These are phyloP conservation scores for Diploptera punctata DNA, from an alignment of 2,888 invertebrate genomes.

Conservation along the genomic window DNA sequence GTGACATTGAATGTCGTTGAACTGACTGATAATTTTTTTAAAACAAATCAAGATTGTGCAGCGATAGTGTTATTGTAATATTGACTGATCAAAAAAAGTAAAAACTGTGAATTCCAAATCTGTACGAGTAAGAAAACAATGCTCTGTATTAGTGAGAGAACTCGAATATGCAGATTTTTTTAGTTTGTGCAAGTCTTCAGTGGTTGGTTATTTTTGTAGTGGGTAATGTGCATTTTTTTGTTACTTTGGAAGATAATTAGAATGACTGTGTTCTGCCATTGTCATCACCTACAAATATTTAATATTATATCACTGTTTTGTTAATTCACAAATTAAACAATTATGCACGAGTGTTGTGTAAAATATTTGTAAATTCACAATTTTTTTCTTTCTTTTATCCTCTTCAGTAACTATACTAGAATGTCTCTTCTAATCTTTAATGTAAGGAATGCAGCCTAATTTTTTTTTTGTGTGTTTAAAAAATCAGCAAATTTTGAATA, in stretches of 20 bases:
- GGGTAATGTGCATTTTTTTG: slow-evolving; percentile 3
- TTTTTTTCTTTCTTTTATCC: too few relatives aligned
- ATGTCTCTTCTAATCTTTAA: too few relatives aligned
- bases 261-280: background rate
- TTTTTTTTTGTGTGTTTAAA: background rate
- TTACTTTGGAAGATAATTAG: background rate
- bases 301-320: background rate
- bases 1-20: slow-evolving; percentile 14
- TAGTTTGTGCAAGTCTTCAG: slow-evolving; percentile 5
- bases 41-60: background rate
- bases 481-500: background rate
- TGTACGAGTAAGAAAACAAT: background rate
- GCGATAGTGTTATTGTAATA: background rate
- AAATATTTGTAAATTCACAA: background rate
- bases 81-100: background rate
- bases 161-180: background rate
- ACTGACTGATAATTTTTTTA: slow-evolving; percentile 4
- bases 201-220: slow-evolving; percentile 20
- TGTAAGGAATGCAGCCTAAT: background rate
- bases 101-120: background rate
- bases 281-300: background rate
- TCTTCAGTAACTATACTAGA: too few relatives aligned
- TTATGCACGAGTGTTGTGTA: background rate
- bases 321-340: background rate
- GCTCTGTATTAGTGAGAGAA: background rate